These are phyloP conservation scores for Crenuchus spilurus DNA, from an alignment of 2,797 vertebrate genomes.

Conservation along the genomic window DNA sequence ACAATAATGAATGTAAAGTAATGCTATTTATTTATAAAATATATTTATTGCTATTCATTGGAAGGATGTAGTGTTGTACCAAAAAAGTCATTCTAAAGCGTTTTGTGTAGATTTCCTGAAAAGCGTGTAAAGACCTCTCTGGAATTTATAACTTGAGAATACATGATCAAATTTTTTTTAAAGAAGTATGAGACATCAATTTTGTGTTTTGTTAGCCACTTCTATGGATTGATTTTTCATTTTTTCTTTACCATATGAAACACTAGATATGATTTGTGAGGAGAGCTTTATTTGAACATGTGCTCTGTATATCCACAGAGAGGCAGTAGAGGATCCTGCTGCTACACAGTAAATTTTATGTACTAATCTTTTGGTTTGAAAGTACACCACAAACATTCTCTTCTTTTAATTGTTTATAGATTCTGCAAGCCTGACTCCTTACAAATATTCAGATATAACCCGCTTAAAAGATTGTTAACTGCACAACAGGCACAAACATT, in stretches of 20 bases:
- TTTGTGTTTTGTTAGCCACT: constrained; percentile 16
- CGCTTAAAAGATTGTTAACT: background rate
- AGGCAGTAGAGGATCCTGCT: constrained; percentile 5
- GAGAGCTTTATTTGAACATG: background rate
- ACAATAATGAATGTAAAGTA: constrained; percentile 22
- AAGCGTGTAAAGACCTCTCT: background rate
- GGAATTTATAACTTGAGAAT: constrained; percentile 43
- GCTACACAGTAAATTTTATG: background rate
- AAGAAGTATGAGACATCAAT: constrained; percentile 35
- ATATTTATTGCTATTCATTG: constrained; percentile 9
- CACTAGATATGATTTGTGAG: background rate
- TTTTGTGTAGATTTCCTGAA: background rate
- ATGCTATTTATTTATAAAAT: constrained; percentile 20
- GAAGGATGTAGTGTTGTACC: constrained; percentile 15
- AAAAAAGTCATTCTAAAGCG: constrained; percentile 12
- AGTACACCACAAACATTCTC: background rate
- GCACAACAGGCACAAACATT: background rate
- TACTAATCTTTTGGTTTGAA: background rate
- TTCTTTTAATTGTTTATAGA: background rate
- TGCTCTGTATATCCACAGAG: constrained; percentile 18
- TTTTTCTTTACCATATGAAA: constrained; percentile 1
- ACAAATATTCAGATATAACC: background rate
- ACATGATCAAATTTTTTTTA: constrained; percentile 57
- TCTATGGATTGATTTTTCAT: constrained; percentile 21
- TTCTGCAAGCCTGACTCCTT: constrained; percentile 21